Conservation (phyloP, 2,888 invertebrate species). For the Phlogophora meticulosa region DNA sequence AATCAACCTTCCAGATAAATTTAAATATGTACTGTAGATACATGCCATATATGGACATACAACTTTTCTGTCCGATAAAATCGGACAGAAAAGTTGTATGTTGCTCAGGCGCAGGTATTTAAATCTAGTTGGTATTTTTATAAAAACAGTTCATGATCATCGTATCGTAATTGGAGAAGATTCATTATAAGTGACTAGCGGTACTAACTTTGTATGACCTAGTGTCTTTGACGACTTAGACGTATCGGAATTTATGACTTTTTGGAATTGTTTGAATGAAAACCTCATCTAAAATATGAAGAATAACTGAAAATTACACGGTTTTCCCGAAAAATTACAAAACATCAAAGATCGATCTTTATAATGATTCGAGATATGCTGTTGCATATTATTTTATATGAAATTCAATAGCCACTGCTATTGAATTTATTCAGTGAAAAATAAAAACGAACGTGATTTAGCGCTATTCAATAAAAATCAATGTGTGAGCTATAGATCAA, state of each 20-base stretch:
- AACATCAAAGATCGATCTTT: too few relatives aligned
- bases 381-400: background rate
- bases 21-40: conserved; percentile 12
- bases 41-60: background rate
- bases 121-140: background rate
- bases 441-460: too few relatives aligned
- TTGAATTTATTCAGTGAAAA: too few relatives aligned
- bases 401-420: too few relatives aligned
- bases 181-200: background rate
- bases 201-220: conserved; percentile 15
- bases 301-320: background rate
- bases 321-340: too few relatives aligned
- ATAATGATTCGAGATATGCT: background rate
- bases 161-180: background rate
- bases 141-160: conserved; percentile 7
- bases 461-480: background rate
- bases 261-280: background rate
- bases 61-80: conserved; percentile 8
- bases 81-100: too few relatives aligned
- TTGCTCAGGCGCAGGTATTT: conserved; percentile 2
- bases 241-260: background rate
- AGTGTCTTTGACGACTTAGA: background rate
- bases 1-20: conserved; percentile 12
- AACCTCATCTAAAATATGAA: background rate
- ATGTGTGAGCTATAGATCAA: background rate